Percentiles rank a stretch among this genome's conserved stretches.
These are phyloP conservation scores for Cerceris ruficornis DNA, from an alignment of 2,888 invertebrate species.

Conservation along the genomic window DNA sequence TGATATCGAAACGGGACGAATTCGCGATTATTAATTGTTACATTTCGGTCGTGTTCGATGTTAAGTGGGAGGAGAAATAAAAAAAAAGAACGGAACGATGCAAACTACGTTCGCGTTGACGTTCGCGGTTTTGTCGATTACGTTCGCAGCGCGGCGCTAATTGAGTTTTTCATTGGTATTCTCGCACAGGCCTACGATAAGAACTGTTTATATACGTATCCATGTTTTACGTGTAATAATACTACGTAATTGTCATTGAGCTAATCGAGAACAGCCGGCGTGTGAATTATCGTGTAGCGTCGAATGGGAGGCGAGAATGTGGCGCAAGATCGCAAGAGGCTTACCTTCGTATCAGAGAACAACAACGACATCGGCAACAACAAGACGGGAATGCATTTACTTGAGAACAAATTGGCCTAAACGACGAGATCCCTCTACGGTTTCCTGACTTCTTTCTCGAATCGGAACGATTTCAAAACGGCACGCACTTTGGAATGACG, in stretches of 20 bases:
- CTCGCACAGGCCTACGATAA: conserved; percentile 61
- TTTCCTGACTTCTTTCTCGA: background rate
- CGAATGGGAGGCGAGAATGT: conserved; percentile 39
- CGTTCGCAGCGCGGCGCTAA: conserved; percentile 21
- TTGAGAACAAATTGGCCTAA: conserved; percentile 43
- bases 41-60: too few relatives aligned
- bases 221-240: conserved; percentile 52
- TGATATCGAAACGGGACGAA: too few relatives aligned
- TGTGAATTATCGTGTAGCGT: conserved; percentile 29
- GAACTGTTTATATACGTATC: conserved; percentile 56
- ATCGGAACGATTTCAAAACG: background rate
- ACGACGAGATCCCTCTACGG: conserved; percentile 10
- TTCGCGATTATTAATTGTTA: too few relatives aligned
- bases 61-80: too few relatives aligned
- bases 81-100: too few relatives aligned
- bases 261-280: conserved; percentile 48
- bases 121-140: conserved; percentile 25
- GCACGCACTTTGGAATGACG: background rate
- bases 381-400: conserved; percentile 23
- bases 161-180: conserved; percentile 43
- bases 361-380: background rate
- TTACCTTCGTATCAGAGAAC: conserved; percentile 32
- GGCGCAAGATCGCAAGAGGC: conserved; percentile 32
- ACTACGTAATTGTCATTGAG: conserved; percentile 33
- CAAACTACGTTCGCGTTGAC: background rate